Percentiles rank a stretch among this genome's conserved stretches.
phyloP scores from a whole-genome alignment of 2,888 invertebrate species.

The Thalpophila matura region DNA sequence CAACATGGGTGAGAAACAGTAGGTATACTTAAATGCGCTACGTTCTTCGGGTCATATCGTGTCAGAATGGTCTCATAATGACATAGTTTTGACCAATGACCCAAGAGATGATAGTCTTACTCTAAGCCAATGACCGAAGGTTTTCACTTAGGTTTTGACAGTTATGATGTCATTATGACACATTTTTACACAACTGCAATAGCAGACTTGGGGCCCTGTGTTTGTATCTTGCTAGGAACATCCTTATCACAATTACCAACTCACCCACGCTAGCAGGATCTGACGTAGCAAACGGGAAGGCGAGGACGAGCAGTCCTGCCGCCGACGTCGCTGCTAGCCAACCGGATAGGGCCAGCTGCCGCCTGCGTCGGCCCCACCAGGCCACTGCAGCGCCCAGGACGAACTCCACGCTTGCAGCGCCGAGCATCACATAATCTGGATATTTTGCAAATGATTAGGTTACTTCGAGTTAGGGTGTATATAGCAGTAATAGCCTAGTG shows the following conservation, averaged over 20 bases:
- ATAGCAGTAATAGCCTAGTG: too few species aligned
- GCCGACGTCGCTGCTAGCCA: slow-evolving; percentile 75
- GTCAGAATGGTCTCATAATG: too few species aligned
- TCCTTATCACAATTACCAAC: neutral
- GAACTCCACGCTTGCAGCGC: slow-evolving; percentile 74
- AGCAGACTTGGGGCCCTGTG: too few species aligned
- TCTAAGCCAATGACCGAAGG: too few species aligned
- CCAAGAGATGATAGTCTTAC: too few species aligned
- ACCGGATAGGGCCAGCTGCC: slow-evolving; percentile 74
- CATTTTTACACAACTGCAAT: too few species aligned
- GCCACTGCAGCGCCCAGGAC: slow-evolving; percentile 73
- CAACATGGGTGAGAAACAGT: too few species aligned
- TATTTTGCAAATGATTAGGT: slow-evolving; percentile 4
- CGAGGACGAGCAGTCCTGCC: slow-evolving; percentile 76
- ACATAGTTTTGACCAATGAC: too few species aligned
- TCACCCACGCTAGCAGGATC: slow-evolving; percentile 75
- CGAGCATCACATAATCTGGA: slow-evolving; percentile 80
- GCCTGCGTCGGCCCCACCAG: slow-evolving; percentile 75
- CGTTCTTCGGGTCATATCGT: too few species aligned
- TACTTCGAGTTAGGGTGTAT: neutral
- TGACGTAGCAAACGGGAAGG: slow-evolving; percentile 75
- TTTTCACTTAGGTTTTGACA: too few species aligned
- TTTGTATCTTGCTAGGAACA: neutral
- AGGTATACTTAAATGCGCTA: too few species aligned
- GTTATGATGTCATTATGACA: too few species aligned